Evolutionary conservation across 2,113 vertebrate species (phyloP), one percentile per base, ranked within the genome.

Genomic region (Saccopteryx bilineata): DNA sequence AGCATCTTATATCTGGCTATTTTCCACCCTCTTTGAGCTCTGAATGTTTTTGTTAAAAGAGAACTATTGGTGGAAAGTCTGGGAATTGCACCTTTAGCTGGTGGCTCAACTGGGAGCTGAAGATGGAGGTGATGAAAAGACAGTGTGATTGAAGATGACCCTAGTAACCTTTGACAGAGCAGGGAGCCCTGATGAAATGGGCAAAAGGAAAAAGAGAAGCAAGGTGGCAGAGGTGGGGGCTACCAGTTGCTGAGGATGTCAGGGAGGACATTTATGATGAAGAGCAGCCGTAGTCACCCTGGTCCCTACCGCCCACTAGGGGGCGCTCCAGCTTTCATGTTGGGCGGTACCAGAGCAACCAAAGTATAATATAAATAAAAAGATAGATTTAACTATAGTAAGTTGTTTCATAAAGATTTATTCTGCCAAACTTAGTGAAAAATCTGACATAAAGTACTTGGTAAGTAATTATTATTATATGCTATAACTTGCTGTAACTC

Each of bases 241-340:
- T 52, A 58, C 31, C 18, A 1, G 6, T 31, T 56, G 11, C 56
- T 46, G n/a, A 60, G 71, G 46, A 19, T n/a, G n/a, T 50, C n/a
- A 0, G 4, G 54, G 61, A 58, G 54, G 28, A 46, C 1, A 1
- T 21, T 69, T 61, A 0, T 31, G 46, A 76, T 4, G 39, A 3
- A 39, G 39, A 39, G 39, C 39, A 39, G 39, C 39, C 2, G 39
- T 39, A 39, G 39, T 39, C 39, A 39, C 2, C 39, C 39, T 39
- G 39, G 39, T 39, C 39, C 39, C 39, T 39, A 39, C 39, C 39
- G 39, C 39, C 39, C 39, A 39, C 39, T 39, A 39, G 39, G 39
- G 39, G 39, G 39, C 39, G 39, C 39, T 39, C 39, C 39, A 39
- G 39, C 39, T 39, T 39, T 39, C 39, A 39, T 39, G 39, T 2